Conservation (phyloP, 2,113 vertebrate genomes). For the Sinocyclocheilus anshuiensis region DNA sequence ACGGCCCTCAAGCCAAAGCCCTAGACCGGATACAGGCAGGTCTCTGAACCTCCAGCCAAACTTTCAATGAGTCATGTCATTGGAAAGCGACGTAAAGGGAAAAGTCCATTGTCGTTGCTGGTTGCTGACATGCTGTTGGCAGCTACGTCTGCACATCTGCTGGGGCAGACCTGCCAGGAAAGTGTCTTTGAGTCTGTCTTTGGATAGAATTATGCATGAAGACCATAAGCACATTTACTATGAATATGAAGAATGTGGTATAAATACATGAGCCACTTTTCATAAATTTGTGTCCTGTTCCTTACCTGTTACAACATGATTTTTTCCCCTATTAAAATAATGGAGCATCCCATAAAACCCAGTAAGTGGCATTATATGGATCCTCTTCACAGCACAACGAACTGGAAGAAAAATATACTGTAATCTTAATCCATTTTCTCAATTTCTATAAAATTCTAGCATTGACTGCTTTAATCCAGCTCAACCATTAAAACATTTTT, state of each 20-base stretch:
- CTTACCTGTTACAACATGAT: background rate
- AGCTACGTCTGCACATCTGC: conserved; percentile 52
- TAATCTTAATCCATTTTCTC: background rate
- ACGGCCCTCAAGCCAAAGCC: background rate
- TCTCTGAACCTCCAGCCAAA: conserved; percentile 6
- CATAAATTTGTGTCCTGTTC: background rate
- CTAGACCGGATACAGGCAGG: conserved; percentile 38
- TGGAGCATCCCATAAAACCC: background rate
- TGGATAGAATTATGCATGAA: conserved; percentile 17
- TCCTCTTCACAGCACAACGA: background rate
- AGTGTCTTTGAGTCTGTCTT: conserved; percentile 40
- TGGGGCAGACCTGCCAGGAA: conserved; percentile 57
- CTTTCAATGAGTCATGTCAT: background rate
- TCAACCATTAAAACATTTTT: background rate
- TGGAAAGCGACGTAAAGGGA: conserved; percentile 14
- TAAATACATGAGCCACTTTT: background rate
- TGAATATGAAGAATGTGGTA: background rate
- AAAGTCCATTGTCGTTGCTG: conserved; percentile 25
- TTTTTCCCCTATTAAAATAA: background rate
- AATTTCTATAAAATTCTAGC: background rate
- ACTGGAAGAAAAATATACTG: background rate
- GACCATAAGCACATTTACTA: background rate
- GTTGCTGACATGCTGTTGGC: conserved; percentile 23
- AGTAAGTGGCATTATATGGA: background rate
- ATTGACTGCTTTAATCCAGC: too few relatives aligned